These are phyloP conservation scores for Plecotus auritus DNA, from an alignment of 2,113 vertebrate species.

Conservation along the genomic window DNA sequence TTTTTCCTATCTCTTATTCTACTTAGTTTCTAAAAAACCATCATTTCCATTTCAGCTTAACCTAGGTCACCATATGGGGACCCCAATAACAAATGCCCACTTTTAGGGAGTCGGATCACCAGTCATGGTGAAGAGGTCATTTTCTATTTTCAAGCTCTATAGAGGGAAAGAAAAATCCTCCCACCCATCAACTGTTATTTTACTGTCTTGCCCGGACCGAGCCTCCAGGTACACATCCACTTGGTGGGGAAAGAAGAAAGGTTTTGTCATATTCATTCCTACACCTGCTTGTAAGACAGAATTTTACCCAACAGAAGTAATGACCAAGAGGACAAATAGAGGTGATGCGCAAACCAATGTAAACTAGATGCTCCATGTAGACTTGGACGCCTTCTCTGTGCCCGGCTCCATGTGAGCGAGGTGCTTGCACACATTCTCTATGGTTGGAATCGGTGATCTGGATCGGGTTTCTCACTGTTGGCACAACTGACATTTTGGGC, in stretches of 20 bases:
- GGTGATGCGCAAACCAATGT: background rate
- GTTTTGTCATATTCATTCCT: conserved; percentile 13
- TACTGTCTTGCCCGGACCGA: background rate
- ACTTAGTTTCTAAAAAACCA: background rate
- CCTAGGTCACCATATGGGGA: background rate
- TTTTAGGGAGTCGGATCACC: background rate
- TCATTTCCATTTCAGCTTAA: background rate
- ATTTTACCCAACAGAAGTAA: conserved; percentile 20
- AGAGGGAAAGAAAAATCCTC: background rate
- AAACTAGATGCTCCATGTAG: background rate
- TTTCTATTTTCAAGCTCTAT: conserved; percentile 26
- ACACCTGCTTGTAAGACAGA: background rate
- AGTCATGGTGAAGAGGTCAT: background rate
- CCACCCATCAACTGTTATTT: background rate
- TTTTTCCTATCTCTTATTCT: background rate
- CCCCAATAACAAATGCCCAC: background rate
- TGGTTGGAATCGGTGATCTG: background rate
- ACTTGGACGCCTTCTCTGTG: background rate
- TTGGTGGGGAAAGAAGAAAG: conserved; percentile 2
- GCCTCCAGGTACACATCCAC: background rate
- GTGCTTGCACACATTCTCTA: background rate
- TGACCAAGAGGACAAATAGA: conserved; percentile 9
- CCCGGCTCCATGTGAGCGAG: background rate
- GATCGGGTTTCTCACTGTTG: background rate
- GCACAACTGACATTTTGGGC: background rate